Percentiles rank a stretch among this genome's conserved stretches.
Conservation (phyloP, 1,140 invertebrate species). For the Ips typographus region DNA sequence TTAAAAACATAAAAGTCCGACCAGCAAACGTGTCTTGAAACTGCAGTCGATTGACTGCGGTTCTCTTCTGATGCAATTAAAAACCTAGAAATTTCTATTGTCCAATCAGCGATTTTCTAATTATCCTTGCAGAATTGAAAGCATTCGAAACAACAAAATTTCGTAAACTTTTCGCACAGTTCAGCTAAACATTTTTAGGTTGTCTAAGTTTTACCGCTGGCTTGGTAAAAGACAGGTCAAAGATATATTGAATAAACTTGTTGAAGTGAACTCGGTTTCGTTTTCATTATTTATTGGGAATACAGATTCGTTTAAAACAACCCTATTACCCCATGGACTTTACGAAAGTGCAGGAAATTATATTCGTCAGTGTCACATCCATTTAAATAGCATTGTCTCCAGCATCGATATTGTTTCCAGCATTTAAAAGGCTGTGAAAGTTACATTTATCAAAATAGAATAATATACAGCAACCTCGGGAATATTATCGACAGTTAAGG, state of each 20-base stretch:
- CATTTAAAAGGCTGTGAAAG: constrained; percentile 5
- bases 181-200: too few species aligned
- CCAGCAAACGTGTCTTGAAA: constrained; percentile 22
- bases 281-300: too few species aligned
- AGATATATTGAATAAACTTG: too few species aligned
- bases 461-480: neutral
- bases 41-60: neutral
- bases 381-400: constrained; percentile 17
- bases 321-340: constrained; percentile 17
- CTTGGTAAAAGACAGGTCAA: too few species aligned
- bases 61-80: neutral
- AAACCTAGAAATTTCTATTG: too few species aligned
- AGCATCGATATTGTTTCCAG: constrained; percentile 6
- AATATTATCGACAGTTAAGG: neutral
- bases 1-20: constrained; percentile 26
- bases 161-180: too few species aligned
- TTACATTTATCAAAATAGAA: constrained; percentile 5
- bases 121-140: too few species aligned
- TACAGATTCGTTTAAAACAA: neutral
- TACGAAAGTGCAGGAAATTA: constrained; percentile 14
- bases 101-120: too few species aligned
- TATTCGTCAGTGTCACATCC: constrained; percentile 19
- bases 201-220: too few species aligned
- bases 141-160: too few species aligned
- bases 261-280: too few species aligned